Percentiles rank a stretch among this genome's conserved stretches.
phyloP scores from a whole-genome alignment of 2,888 invertebrate species.

The Chirona hameri region DNA sequence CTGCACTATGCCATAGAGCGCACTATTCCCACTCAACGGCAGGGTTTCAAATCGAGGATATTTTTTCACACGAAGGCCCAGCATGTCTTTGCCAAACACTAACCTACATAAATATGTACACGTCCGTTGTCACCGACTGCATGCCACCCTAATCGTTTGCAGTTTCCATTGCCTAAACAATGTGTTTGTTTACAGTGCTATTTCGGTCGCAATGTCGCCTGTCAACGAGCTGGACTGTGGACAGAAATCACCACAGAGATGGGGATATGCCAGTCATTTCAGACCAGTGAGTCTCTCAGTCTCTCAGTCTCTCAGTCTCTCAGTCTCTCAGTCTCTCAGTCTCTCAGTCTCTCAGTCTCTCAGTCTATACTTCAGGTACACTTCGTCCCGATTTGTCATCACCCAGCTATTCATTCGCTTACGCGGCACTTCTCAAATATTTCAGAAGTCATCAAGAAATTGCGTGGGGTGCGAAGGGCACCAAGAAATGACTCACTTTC shows the following conservation, averaged over 20 bases:
- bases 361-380: background rate
- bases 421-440: no score
- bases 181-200: background rate
- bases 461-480: no score
- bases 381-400: no score
- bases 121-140: background rate
- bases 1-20: no score
- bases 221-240: background rate
- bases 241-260: conserved; percentile 5
- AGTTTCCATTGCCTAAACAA: conserved; percentile 7
- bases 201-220: background rate
- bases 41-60: background rate
- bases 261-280: conserved; percentile 34
- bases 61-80: background rate
- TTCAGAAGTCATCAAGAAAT: no score
- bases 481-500: no score
- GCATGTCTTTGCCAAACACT: background rate
- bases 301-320: conserved; percentile 29
- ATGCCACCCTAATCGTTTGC: background rate
- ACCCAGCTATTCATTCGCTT: no score
- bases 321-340: conserved; percentile 23
- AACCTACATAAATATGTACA: background rate
- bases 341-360: background rate
- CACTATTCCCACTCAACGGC: background rate
- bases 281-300: conserved; percentile 24